phyloP scores from a whole-genome alignment of 2,113 vertebrate genomes.

The Mormoops blainvillei region DNA sequence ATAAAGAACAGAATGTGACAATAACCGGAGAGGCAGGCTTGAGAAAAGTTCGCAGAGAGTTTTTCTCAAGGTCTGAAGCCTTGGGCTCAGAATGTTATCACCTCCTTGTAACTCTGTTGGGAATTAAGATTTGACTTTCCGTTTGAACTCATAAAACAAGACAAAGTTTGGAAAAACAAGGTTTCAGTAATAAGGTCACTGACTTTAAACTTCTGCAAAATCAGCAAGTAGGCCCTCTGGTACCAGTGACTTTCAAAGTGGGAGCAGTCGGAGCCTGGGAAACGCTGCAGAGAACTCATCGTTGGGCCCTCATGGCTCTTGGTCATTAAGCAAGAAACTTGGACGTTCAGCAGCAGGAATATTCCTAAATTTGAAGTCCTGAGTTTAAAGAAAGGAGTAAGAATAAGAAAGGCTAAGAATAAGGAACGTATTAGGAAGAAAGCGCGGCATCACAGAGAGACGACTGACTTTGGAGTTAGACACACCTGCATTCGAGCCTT shows the following conservation, averaged over 20 bases:
- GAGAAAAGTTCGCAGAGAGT: neutral
- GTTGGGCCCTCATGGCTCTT: neutral
- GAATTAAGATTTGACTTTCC: neutral
- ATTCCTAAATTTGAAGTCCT: neutral
- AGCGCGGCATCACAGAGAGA: neutral
- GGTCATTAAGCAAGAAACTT: neutral
- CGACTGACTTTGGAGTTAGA: neutral
- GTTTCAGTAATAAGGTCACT: neutral
- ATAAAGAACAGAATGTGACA: neutral
- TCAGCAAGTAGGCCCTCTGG: neutral
- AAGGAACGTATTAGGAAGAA: neutral
- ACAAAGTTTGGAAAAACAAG: slow-evolving; percentile 18
- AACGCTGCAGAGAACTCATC: neutral
- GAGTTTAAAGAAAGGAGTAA: neutral
- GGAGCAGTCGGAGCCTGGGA: neutral
- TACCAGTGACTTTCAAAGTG: neutral
- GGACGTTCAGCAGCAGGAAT: neutral
- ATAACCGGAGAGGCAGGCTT: neutral
- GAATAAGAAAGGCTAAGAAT: neutral
- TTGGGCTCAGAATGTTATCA: neutral
- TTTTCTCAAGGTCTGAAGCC: neutral
- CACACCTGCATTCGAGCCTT: neutral
- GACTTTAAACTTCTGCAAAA: slow-evolving; percentile 3
- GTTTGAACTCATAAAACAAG: slow-evolving; percentile 34
- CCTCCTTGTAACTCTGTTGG: neutral